Percentiles rank a stretch among this genome's conserved stretches.
Evolutionary conservation across 1,140 invertebrate species (phyloP).

Genomic region (Drosophila baimaii): DNA sequence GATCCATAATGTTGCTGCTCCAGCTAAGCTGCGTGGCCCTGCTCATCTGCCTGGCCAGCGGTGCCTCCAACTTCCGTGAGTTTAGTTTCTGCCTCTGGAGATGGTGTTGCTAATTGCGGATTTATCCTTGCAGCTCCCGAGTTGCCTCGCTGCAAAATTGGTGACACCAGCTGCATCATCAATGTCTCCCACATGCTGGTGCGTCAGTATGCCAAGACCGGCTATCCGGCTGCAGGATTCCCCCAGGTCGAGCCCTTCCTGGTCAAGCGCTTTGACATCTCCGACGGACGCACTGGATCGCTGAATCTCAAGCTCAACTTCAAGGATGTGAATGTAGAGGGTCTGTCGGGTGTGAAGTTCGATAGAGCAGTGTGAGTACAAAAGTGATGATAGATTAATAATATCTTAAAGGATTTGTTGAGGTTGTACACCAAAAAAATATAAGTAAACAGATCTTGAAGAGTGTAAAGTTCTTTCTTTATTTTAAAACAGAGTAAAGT

Average conservation of each 20-base stretch:
- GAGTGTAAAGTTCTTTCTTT: neutral
- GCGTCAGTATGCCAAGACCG: constrained; percentile 62
- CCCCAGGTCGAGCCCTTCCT: constrained; percentile 76
- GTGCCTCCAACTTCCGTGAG: constrained; percentile 72
- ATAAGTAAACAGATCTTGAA: neutral
- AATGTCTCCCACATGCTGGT: constrained; percentile 63
- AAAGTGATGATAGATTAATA: neutral
- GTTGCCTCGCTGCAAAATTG: constrained; percentile 64
- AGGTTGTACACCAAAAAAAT: too few species aligned
- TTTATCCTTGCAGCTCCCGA: constrained; percentile 65
- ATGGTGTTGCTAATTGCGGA: neutral
- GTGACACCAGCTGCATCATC: constrained; percentile 75
- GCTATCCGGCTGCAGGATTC: constrained; percentile 68
- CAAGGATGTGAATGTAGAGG: constrained; percentile 75
- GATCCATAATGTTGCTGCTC: constrained; percentile 46
- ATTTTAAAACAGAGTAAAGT: neutral
- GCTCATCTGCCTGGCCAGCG: constrained; percentile 38
- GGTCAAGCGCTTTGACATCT: constrained; percentile 75
- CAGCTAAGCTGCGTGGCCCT: constrained; percentile 42
- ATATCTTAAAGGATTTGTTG: neutral
- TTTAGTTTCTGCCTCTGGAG: constrained; percentile 2
- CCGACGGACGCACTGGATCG: constrained; percentile 73
- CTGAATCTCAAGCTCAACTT: constrained; percentile 78
- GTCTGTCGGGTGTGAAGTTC: constrained; percentile 79
- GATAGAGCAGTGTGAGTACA: constrained; percentile 78